Evolutionary conservation across 2,113 vertebrate genomes (phyloP).

Genomic region (Aramus guarauna): DNA sequence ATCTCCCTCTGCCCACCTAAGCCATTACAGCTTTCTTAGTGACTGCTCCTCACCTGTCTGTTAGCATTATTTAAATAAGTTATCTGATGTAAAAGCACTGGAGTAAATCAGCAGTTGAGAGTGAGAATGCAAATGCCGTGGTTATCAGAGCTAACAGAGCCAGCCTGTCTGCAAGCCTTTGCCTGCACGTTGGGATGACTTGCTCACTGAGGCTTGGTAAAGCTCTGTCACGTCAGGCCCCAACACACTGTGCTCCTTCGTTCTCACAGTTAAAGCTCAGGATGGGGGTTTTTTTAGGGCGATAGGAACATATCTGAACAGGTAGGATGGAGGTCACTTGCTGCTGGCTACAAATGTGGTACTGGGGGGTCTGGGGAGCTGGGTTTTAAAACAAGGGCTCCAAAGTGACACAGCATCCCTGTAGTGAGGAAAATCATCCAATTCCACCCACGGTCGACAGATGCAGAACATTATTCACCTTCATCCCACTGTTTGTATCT

Average conservation of each 20-base stretch:
- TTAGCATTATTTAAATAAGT: neutral
- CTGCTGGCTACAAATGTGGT: neutral
- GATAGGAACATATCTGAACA: neutral
- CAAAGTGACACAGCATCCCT: neutral
- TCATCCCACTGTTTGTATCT: neutral
- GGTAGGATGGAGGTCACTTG: neutral
- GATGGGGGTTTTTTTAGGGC: neutral
- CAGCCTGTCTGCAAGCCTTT: neutral
- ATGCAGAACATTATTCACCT: neutral
- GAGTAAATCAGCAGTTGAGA: neutral
- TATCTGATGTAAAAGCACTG: conserved; percentile 8
- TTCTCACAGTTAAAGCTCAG: neutral
- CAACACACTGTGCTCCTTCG: neutral
- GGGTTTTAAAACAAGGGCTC: neutral
- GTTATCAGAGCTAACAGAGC: conserved; percentile 36
- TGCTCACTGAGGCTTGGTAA: neutral
- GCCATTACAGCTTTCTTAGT: neutral
- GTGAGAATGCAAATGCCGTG: conserved; percentile 5
- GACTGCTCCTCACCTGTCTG: neutral
- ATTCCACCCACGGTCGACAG: neutral
- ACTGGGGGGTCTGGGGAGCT: neutral
- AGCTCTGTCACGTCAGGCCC: neutral
- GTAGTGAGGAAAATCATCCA: neutral
- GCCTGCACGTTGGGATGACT: neutral
- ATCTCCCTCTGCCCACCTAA: neutral